Evolutionary conservation across 2,888 invertebrate species (phyloP).

Genomic region (Neuroscelio doddi): DNA sequence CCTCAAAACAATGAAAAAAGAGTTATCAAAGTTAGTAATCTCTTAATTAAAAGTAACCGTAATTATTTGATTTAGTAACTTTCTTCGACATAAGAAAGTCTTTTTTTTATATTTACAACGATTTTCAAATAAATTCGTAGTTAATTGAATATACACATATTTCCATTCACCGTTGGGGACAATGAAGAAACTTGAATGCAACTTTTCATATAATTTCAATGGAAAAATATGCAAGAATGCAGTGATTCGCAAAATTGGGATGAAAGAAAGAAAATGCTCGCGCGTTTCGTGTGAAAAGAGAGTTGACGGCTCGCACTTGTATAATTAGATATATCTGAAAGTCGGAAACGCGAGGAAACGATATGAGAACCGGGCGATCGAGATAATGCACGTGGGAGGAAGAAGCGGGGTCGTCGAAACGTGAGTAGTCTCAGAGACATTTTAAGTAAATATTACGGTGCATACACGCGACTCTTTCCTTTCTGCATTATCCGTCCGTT

Average conservation of each 20-base stretch:
- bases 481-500: conserved; percentile 2
- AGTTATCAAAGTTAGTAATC: too few species aligned
- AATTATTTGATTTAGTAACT: too few species aligned
- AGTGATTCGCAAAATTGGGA: conserved; percentile 35
- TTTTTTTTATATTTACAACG: too few species aligned
- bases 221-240: conserved; percentile 3
- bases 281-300: conserved; percentile 45
- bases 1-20: too few species aligned
- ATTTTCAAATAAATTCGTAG: neutral
- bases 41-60: too few species aligned
- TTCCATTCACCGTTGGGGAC: too few species aligned
- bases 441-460: conserved; percentile 21
- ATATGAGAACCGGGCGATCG: conserved; percentile 52
- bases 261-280: conserved; percentile 44
- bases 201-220: neutral
- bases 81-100: too few species aligned
- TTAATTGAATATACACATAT: neutral
- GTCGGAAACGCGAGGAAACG: conserved; percentile 42
- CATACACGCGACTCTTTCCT: conserved; percentile 12
- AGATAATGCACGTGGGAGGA: conserved; percentile 51
- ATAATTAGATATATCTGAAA: conserved; percentile 49
- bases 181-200: too few species aligned
- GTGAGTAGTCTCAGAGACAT: conserved; percentile 27
- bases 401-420: conserved; percentile 20
- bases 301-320: conserved; percentile 34